Base-by-base conservation (phyloP, 2,888 invertebrate species). In the Allophyes oxyacanthae region DNA sequence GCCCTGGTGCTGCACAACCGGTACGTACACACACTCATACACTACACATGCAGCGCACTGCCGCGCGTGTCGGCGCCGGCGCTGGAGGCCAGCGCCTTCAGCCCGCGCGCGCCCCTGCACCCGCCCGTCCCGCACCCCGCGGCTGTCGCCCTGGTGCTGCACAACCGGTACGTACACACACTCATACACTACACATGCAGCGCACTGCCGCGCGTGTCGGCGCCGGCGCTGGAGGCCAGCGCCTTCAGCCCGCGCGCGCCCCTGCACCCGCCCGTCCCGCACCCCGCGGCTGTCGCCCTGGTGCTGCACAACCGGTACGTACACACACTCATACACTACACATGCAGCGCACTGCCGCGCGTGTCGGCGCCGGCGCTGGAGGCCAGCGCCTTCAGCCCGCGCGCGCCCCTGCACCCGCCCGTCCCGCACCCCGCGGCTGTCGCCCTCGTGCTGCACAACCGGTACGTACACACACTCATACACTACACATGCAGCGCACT, bases 231-330 rank as follows among this genome's bases (percentile, higher is more conserved):
- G 51, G 98, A 98, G 85, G 95, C 97, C 40, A 95, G 96, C 36
- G 97, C 97, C 32, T 98, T 98, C 91, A 97, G 97, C 92, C 98
- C 98, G 42, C 95, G 97, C 74, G 84, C 95, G 75, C 75, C 91
- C 83, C 83, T 60, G 82, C 83, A 88, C 79, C 98, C 98, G 25
- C 94, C 98, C 54, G 76, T 83, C 72, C 98, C 98, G 33, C 98
- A 97, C 94, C 98, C 98, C 44, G 97, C 97, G 48, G 96, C 96
- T 81, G 98, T 98, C 81, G 97, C 98, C 50, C 96, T 98, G 41
- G 97, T 98, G 46, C 97, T 98, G 81, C 97, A 98, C 88, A 98
- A 98, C 94, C 93, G 92, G 92, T 92, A 51, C 34, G 48, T 32
- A 6, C 11, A 3, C 15, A n/a, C 37, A 14, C 25, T n/a, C 41